Percentiles rank a stretch among this genome's conserved stretches.
phyloP scores from a whole-genome alignment of 2,888 invertebrate genomes.

The Orchesellides sinensis region DNA sequence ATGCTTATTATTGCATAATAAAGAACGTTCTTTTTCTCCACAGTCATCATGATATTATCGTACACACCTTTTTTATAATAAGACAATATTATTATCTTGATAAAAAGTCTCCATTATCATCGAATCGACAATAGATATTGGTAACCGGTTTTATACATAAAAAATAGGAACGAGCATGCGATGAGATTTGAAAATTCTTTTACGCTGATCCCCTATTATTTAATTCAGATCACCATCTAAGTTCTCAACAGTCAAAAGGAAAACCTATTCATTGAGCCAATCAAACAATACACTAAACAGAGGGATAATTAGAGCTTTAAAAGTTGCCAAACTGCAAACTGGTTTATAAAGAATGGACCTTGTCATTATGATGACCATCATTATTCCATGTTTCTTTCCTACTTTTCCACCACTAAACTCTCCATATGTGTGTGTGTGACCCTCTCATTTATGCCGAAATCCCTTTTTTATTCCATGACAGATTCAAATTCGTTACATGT shows the following conservation, averaged over 20 bases:
- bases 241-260: not conserved
- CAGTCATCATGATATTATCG: constrained; percentile 46
- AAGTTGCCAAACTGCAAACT: constrained; percentile 20
- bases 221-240: not conserved
- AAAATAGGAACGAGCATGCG: not conserved
- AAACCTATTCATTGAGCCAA: constrained; percentile 19
- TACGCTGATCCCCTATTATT: too few species aligned
- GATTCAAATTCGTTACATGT: not conserved
- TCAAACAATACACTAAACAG: constrained; percentile 3
- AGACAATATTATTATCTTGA: constrained; percentile 39
- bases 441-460: not conserved
- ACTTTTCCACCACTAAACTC: constrained; percentile 2
- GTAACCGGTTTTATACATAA: constrained; percentile 1
- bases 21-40: constrained; percentile 45
- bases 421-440: constrained; percentile 27
- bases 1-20: constrained; percentile 31
- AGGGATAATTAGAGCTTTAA: constrained; percentile 36
- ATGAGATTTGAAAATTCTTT: too few species aligned
- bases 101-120: constrained; percentile 51
- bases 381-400: constrained; percentile 13
- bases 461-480: not conserved
- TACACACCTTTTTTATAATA: constrained; percentile 46
- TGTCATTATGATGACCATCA: constrained; percentile 42
- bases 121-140: constrained; percentile 14
- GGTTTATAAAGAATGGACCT: constrained; percentile 10